These are phyloP conservation scores for Zonitis immaculata DNA, from an alignment of 2,888 invertebrate species.

Conservation along the genomic window DNA sequence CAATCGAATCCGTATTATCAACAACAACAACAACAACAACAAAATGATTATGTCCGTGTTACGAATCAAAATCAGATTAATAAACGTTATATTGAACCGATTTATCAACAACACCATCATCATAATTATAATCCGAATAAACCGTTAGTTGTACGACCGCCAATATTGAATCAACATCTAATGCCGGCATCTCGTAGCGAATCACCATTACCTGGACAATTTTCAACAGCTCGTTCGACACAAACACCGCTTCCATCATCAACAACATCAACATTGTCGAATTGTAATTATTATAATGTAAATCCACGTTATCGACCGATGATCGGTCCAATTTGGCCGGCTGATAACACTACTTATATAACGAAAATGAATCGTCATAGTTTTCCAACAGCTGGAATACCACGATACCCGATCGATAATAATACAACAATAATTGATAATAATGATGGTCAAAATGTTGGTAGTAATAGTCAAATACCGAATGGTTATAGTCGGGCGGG, in stretches of 20 bases:
- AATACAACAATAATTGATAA: slow-evolving; percentile 41
- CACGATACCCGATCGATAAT: slow-evolving; percentile 37
- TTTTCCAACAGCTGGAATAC: slow-evolving; percentile 38
- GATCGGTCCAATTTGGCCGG: slow-evolving; percentile 37
- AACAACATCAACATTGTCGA: slow-evolving; percentile 29
- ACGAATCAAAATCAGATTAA: slow-evolving; percentile 47
- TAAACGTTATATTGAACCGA: slow-evolving; percentile 44
- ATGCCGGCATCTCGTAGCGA: slow-evolving; percentile 44
- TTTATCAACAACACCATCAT: slow-evolving; percentile 40
- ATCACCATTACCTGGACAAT: slow-evolving; percentile 45
- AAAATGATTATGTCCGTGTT: slow-evolving; percentile 39
- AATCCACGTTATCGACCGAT: slow-evolving; percentile 39
- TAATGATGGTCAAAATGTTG: slow-evolving; percentile 39
- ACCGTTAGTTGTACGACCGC: slow-evolving; percentile 33
- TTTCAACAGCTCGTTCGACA: slow-evolving; percentile 45
- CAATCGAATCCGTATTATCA: slow-evolving; percentile 38
- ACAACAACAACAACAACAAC: too few species aligned
- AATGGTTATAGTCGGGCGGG: slow-evolving; percentile 38
- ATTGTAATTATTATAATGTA: slow-evolving; percentile 38
- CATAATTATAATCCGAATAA: slow-evolving; percentile 37
- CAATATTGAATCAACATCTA: slow-evolving; percentile 35
- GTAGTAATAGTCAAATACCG: slow-evolving; percentile 23
- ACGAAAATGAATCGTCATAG: slow-evolving; percentile 42
- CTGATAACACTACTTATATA: slow-evolving; percentile 33
- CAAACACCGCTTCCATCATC: slow-evolving; percentile 37